phyloP scores from a whole-genome alignment of 1,140 invertebrate genomes.

The Atta texana region DNA sequence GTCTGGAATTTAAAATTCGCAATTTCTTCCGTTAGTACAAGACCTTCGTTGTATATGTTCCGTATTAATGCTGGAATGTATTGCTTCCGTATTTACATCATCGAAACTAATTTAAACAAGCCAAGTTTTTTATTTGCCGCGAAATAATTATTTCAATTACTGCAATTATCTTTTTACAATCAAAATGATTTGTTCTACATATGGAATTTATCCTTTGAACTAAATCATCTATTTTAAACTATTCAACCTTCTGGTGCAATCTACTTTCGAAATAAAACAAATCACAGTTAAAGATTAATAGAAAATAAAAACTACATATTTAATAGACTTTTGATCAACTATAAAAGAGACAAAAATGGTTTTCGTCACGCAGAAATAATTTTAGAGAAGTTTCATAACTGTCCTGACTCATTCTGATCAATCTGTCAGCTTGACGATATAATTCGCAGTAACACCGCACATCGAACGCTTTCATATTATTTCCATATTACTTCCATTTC shows the following conservation, averaged over 20 bases:
- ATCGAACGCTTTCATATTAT: background rate
- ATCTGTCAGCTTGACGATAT: background rate
- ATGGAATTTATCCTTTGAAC: background rate
- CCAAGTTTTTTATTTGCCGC: background rate
- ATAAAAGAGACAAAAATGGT: background rate
- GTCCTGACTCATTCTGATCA: constrained; percentile 26
- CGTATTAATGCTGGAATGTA: background rate
- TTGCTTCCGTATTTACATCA: constrained; percentile 3
- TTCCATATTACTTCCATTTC: background rate
- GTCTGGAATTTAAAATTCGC: constrained; percentile 35
- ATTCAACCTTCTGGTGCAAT: background rate
- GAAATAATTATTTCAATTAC: background rate
- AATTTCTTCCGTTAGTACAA: constrained; percentile 26
- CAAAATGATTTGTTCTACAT: background rate
- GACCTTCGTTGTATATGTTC: constrained; percentile 35
- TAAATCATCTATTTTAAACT: background rate
- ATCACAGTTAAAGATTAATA: background rate
- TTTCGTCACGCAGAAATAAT: background rate
- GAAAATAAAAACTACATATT: background rate
- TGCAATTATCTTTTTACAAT: background rate
- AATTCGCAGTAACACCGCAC: background rate
- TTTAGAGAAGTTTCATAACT: constrained; percentile 31
- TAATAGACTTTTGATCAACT: background rate
- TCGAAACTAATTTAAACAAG: background rate
- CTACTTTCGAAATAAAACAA: background rate